Base-by-base conservation (phyloP, 2,797 vertebrate genomes). In the Diceros bicornis region DNA sequence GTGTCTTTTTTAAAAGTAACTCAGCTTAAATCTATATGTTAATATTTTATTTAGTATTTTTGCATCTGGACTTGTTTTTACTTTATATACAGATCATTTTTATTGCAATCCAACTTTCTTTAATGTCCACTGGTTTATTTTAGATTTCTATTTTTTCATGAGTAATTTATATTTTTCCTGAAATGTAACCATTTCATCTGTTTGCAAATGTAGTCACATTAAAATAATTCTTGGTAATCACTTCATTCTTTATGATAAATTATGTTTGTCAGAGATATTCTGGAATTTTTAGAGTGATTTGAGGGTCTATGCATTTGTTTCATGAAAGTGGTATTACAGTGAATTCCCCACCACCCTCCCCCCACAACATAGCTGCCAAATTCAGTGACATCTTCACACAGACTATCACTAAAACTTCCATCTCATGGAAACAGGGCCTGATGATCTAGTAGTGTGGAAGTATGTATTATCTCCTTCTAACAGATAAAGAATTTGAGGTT, bases 21-120 rank as follows among this genome's bases (percentile, higher is more conserved):
- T 86, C 59, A 90, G 44, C 37, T 91, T 29, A 89, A 89, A 89
- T 91, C 34, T 83, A 50, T 2, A 71, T 34, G 29, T 55, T 69
- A 77, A 44, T 85, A 89, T 82, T 69, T 91, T 85, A 94, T 91
- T 93, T 85, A 88, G 34, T 66, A 72, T 50, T 91, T 96, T 82
- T 95, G 23, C 9, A 55, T 59, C 44, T 92, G 75, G 37, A 72
- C 9, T 7, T 95, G 8, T 95, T 96, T 89, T 89, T 55, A 71
- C 6, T 69, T 86, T 66, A 83, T 41, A 44, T 44, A 32, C 71
- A 9, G 12, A 62, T 69, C 12, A 78, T 95, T 96, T 83, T 74
- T 6, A 77, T 89, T 72, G n/a, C 0, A 44, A 6, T 89, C 9
- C 44, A 86, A 25, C 41, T 74, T 77, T 82, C 50, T 82, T 90